Base-by-base conservation (phyloP, 2,888 invertebrate genomes). In the Trachelus tabidus region DNA sequence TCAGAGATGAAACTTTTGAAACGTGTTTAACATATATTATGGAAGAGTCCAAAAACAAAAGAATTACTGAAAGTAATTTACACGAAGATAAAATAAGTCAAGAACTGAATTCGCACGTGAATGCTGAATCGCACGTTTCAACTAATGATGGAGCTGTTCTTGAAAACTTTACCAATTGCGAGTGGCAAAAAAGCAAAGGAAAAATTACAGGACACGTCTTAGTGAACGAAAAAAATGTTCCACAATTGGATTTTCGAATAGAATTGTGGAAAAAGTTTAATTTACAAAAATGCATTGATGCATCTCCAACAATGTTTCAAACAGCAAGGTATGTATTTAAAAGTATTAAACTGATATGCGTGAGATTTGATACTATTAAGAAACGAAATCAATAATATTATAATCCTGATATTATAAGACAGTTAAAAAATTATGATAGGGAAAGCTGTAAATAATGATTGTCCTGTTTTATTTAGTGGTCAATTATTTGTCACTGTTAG, bases 281-380 rank as follows among this genome's bases (percentile, higher is more conserved):
- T 90, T 93, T 96, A 76, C 93, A 93, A 69, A 97, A 97, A 91
- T 98, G 98, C 92, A 94, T 98, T 12, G 97, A 98, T 93, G 95
- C 96, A 12, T 94, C 96, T 23, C 96, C 97, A 33, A 92, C 93
- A 34, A 83, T 94, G 76, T 93, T 93, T 83, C 85, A 92, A 83
- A 87, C 87, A 80, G 90, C 89, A 84, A 87, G 89, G 94, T 94
- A 92, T 56, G 23, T 2, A 9, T 56, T 56, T 6, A 56, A 23
- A 9, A 23, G 23, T 56, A 23, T 56, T 23, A 23, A 23, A 56
- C 6, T 1, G 6, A 56, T 56, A 56, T 2, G 9, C 23, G 1
- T 56, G 15, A 23, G 6, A 23, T 56, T 56, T 23, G 2, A 56
- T 56, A 56, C 0, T 56, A 23, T 56, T 23, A 6, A 23, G 23